Conservation (phyloP, 2,113 vertebrate species). For the Zosterops hypoxanthus region DNA sequence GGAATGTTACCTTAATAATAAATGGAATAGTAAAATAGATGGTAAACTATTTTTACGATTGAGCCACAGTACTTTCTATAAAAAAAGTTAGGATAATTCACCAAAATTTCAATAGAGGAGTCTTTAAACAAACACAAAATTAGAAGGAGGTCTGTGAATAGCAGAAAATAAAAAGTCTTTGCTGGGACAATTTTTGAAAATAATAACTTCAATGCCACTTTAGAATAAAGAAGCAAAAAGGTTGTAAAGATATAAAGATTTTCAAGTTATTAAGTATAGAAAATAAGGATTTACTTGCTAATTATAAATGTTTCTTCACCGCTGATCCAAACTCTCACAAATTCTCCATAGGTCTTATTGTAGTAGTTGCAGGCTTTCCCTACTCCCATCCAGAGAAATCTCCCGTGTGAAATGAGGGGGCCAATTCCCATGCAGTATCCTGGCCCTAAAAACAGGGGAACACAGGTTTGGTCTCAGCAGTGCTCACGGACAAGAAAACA, state of each 20-base stretch:
- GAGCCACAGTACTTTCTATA: not conserved
- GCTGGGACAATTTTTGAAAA: not conserved
- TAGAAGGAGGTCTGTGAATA: not conserved
- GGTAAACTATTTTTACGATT: not conserved
- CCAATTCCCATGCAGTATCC: slow-evolving; percentile 88
- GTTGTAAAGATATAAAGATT: not conserved
- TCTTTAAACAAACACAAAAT: not conserved
- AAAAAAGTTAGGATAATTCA: not conserved
- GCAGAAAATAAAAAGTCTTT: not conserved
- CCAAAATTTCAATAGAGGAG: not conserved
- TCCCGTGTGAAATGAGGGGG: slow-evolving; percentile 84
- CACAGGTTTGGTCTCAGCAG: not conserved
- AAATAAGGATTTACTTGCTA: slow-evolving; percentile 83
- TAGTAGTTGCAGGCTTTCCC: slow-evolving; percentile 94
- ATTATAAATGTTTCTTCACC: slow-evolving; percentile 93
- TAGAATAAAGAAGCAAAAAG: not conserved
- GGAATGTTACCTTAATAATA: not conserved
- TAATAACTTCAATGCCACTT: not conserved
- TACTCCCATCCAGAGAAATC: slow-evolving; percentile 92
- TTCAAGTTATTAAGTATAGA: not conserved
- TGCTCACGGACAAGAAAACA: not conserved
- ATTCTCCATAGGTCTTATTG: slow-evolving; percentile 89
- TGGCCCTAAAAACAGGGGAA: slow-evolving; percentile 79
- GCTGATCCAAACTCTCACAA: slow-evolving; percentile 91
- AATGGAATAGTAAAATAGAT: not conserved